phyloP scores from a whole-genome alignment of 2,888 invertebrate genomes.

The Nomada fabriciana region DNA sequence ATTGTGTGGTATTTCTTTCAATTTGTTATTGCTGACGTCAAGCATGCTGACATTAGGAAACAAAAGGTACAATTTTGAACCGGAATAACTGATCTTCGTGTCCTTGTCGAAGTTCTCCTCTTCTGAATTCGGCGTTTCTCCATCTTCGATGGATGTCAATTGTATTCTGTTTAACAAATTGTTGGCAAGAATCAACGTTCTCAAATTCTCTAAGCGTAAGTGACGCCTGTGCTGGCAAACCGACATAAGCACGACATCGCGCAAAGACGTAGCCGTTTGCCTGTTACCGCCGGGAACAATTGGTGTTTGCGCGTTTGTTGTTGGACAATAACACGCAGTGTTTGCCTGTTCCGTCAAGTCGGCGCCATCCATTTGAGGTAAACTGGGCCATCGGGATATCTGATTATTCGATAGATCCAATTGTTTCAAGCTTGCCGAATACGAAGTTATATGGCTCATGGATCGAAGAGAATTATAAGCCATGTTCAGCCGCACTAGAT shows the following conservation, averaged over 20 bases:
- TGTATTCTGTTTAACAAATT: slow-evolving; percentile 93
- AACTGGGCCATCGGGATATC: slow-evolving; percentile 95
- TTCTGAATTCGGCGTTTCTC: slow-evolving; percentile 86
- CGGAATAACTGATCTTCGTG: slow-evolving; percentile 76
- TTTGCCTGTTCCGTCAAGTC: slow-evolving; percentile 89
- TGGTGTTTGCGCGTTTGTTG: slow-evolving; percentile 78
- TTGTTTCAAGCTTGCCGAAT: slow-evolving; percentile 95
- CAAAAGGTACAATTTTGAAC: slow-evolving; percentile 86
- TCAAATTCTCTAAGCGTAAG: slow-evolving; percentile 91
- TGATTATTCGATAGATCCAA: slow-evolving; percentile 97
- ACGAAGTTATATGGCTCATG: slow-evolving; percentile 90
- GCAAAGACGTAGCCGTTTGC: slow-evolving; percentile 87
- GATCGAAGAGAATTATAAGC: slow-evolving; percentile 92
- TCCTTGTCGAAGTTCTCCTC: slow-evolving; percentile 84
- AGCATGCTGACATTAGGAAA: slow-evolving; percentile 98
- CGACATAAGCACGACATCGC: slow-evolving; percentile 91
- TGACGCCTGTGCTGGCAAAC: slow-evolving; percentile 95
- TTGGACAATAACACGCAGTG: slow-evolving; percentile 89
- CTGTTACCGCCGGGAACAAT: slow-evolving; percentile 80
- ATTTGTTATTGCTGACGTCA: slow-evolving; percentile 95
- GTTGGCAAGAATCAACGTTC: slow-evolving; percentile 94
- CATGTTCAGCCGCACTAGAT: slow-evolving; percentile 94
- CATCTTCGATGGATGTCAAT: slow-evolving; percentile 92
- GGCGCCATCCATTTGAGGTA: slow-evolving; percentile 88
- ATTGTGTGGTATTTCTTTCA: slow-evolving; percentile 92